Evolutionary conservation across 2,113 vertebrate genomes (phyloP).

Genomic region (Odobenus rosmarus): DNA sequence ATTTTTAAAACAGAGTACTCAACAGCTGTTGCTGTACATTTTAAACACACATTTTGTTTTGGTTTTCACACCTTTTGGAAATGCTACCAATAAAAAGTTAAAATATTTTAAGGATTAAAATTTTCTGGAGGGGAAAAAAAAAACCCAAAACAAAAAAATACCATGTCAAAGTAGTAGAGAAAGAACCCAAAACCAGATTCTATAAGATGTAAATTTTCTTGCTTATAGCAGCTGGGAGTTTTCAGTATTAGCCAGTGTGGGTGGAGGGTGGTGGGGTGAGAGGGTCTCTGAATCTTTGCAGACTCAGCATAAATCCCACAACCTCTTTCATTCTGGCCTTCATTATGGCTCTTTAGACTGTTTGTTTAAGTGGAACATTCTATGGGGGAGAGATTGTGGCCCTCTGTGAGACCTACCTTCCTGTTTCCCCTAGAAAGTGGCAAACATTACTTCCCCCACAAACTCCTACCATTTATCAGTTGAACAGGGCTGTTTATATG

Average conservation of each 20-base stretch:
- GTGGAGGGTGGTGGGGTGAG: neutral
- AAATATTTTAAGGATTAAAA: slow-evolving; percentile 4
- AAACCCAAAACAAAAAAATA: neutral
- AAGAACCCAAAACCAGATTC: neutral
- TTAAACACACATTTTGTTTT: neutral
- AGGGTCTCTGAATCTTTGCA: neutral
- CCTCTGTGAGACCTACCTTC: neutral
- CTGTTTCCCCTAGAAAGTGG: neutral
- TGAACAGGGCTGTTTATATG: neutral
- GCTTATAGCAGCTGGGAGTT: neutral
- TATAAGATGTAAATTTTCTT: neutral
- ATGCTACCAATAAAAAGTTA: neutral
- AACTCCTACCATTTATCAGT: neutral
- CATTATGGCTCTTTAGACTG: neutral
- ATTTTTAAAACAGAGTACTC: neutral
- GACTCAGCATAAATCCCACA: neutral
- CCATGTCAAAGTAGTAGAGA: neutral
- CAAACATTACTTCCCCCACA: neutral
- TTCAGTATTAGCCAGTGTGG: neutral
- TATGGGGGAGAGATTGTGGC: neutral
- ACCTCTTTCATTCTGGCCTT: slow-evolving; percentile 6
- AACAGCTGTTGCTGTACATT: neutral
- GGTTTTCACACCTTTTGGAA: slow-evolving; percentile 8
- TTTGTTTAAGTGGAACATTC: neutral
- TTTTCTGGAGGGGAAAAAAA: neutral